phyloP scores from a whole-genome alignment of 1,140 invertebrate species.

The Hycleus cichorii region DNA sequence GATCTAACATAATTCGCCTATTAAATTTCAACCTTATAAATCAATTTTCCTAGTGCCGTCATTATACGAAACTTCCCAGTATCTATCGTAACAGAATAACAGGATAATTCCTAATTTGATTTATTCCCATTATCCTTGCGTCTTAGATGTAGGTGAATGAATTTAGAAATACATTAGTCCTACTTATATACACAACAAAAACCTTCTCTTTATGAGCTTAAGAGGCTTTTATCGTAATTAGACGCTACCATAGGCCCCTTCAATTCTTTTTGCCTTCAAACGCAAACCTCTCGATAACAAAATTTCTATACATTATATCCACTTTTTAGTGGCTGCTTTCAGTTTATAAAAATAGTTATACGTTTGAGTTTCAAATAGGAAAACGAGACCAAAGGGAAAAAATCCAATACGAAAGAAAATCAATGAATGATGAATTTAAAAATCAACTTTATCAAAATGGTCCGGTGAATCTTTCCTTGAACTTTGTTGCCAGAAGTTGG shows the following conservation, averaged over 20 bases:
- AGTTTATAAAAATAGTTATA: too few species aligned
- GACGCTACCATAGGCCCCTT: neutral
- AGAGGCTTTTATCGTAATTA: slow-evolving; percentile 15
- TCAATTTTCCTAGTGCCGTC: slow-evolving; percentile 10
- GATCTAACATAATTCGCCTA: slow-evolving; percentile 5
- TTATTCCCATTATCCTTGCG: slow-evolving; percentile 9
- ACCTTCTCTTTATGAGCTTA: slow-evolving; percentile 7
- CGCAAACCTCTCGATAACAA: too few species aligned
- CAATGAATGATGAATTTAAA: too few species aligned
- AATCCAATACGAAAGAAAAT: too few species aligned
- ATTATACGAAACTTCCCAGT: slow-evolving; percentile 7
- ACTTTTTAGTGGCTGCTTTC: too few species aligned
- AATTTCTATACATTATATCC: too few species aligned
- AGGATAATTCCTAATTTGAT: slow-evolving; percentile 16
- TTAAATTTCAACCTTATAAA: slow-evolving; percentile 14
- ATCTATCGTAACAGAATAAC: slow-evolving; percentile 13
- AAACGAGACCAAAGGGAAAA: too few species aligned
- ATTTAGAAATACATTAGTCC: slow-evolving; percentile 14
- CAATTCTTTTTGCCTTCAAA: too few species aligned
- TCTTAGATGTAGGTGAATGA: slow-evolving; percentile 8
- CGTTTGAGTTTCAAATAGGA: too few species aligned
- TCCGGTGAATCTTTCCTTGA: too few species aligned
- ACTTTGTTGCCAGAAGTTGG: too few species aligned
- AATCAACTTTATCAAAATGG: too few species aligned
- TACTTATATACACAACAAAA: slow-evolving; percentile 6